Evolutionary conservation across 2,797 vertebrate species (phyloP), one percentile per base, ranked within the genome.

Genomic region (Pyrocephalus nanus): DNA sequence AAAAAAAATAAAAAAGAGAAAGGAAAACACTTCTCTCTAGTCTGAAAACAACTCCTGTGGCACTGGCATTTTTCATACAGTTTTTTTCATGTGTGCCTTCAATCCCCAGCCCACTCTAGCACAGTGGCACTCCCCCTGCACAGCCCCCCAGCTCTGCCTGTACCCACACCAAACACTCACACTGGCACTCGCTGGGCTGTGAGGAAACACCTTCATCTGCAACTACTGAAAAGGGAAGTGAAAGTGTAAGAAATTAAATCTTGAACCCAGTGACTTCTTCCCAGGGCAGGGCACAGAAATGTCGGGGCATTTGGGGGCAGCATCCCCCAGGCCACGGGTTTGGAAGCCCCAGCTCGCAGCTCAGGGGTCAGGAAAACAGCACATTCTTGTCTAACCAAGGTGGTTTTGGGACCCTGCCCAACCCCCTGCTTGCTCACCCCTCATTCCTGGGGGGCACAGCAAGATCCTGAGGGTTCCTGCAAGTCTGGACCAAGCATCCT

Each of bases 111-210:
- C 40, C 1, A 0, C 2, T 1, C 53, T 12, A 1, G 8, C 18
- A 30, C 57, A 30, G 23, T 23, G 30, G 48, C 36, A 6, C 12
- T n/a, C 25, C 15, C 18, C 19, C 3, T 0, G 2, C 65, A 15
- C 21, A 34, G 64, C 29, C 40, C 48, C 4, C 48, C 4, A 1
- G 36, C 1, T 58, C 16, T 29, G 21, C 42, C 36, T 15, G 0
- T 9, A 45, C 43, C 67, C 66, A 32, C 20, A 9, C 7, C 3
- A 8, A 36, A n/a, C 18, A 58, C 42, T 27, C 12, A 12, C 36
- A 25, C 5, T 1, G 4, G 0, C 2, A 12, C 42, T 11, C 2
- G 0, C 73, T 4, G 32, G 32, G 50, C 61, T 48, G 40, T 8
- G 26, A 27, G 16, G 51, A 10, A 45, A 73, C 57, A 65, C 23